These are phyloP conservation scores for Hetaerina americana DNA, from an alignment of 1,140 invertebrate species.

Conservation along the genomic window DNA sequence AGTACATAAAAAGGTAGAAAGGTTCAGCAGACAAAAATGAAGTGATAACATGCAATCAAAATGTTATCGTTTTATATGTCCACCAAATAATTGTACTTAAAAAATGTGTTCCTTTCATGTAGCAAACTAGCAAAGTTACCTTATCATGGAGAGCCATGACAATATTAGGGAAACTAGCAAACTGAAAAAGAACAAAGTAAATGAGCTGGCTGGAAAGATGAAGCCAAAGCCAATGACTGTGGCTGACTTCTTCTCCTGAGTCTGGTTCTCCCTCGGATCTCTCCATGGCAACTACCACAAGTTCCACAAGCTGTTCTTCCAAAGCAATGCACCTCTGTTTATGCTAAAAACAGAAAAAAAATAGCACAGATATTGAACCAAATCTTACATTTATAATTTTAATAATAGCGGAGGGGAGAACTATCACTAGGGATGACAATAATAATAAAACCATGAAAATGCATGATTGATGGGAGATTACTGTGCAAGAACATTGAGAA, in stretches of 20 bases:
- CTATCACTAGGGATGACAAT: too few relatives aligned
- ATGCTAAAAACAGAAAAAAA: conserved; percentile 39
- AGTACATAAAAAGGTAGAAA: too few relatives aligned
- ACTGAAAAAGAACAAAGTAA: conserved; percentile 90
- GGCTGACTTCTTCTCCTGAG: conserved; percentile 11
- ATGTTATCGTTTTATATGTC: too few relatives aligned
- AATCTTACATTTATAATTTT: too few relatives aligned
- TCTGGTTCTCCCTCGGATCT: conserved; percentile 55
- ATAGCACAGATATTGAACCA: too few relatives aligned
- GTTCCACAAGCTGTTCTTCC: conserved; percentile 85
- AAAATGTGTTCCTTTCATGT: not conserved
- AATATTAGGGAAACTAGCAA: conserved; percentile 84
- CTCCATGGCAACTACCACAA: conserved; percentile 86
- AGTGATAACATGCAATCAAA: too few relatives aligned
- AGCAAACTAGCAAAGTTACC: conserved; percentile 30
- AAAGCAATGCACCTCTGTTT: conserved; percentile 79
- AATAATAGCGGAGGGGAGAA: too few relatives aligned
- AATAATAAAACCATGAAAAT: too few relatives aligned
- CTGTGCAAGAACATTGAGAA: too few relatives aligned
- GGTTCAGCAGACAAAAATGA: too few relatives aligned
- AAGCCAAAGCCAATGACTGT: conserved; percentile 75
- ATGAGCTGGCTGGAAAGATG: conserved; percentile 91
- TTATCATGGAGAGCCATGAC: conserved; percentile 79
- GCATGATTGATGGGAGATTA: too few relatives aligned
- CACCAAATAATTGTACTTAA: not conserved